A percentile compares a stretch with the other conserved stretches of the same genome.
These are phyloP conservation scores for Tetragonula carbonaria DNA, from an alignment of 2,888 invertebrate genomes.

Conservation along the genomic window DNA sequence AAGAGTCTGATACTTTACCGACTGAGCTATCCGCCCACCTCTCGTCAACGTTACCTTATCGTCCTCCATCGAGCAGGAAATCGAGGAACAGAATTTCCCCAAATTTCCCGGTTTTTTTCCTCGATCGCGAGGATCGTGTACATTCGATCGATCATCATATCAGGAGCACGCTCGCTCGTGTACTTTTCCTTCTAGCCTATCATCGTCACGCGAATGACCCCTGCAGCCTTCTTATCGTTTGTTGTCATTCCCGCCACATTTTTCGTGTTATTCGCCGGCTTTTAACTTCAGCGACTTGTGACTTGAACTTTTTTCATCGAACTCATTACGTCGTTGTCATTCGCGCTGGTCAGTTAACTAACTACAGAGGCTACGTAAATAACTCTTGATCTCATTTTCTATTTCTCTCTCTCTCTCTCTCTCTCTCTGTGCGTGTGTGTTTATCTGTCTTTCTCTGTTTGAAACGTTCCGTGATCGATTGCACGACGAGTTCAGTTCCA, in stretches of 20 bases:
- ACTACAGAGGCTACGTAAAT: neutral
- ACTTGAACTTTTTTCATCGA: slow-evolving; percentile 23
- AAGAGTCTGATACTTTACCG: too few relatives aligned
- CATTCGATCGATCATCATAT: slow-evolving; percentile 14
- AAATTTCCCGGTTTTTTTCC: neutral
- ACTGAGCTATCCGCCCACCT: too few relatives aligned
- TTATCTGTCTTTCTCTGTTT: neutral
- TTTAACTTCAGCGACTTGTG: slow-evolving; percentile 19
- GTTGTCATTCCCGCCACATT: slow-evolving; percentile 51
- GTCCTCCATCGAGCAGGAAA: neutral
- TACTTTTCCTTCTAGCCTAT: slow-evolving; percentile 46
- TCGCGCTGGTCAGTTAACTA: slow-evolving; percentile 31
- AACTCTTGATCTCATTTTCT: neutral
- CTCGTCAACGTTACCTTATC: too few relatives aligned
- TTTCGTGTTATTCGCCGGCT: slow-evolving; percentile 45
- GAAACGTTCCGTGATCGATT: slow-evolving; percentile 5
- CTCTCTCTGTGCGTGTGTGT: neutral
- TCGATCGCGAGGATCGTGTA: neutral
- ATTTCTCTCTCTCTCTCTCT: neutral
- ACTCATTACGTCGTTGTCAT: slow-evolving; percentile 45
- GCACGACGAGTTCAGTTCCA: neutral
- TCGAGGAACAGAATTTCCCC: neutral
- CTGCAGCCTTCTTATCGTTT: slow-evolving; percentile 62
- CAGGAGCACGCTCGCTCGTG: slow-evolving; percentile 9
- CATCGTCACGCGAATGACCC: slow-evolving; percentile 64